phyloP scores from a whole-genome alignment of 2,113 vertebrate species.

The Dasypus novemcinctus region DNA sequence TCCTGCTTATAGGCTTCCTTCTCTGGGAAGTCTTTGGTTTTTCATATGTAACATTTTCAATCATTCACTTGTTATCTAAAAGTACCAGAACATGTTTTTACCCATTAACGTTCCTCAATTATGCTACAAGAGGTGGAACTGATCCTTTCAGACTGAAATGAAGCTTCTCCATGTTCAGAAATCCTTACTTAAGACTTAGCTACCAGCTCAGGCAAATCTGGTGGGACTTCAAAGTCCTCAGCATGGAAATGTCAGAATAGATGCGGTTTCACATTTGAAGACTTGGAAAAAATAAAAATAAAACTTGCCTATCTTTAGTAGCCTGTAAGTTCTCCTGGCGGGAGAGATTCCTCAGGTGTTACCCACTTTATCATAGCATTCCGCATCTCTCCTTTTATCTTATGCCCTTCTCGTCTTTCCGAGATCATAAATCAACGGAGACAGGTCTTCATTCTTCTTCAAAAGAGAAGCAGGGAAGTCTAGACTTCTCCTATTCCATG shows the following conservation, averaged over 20 bases:
- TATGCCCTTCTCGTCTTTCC: conserved; percentile 69
- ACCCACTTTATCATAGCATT: conserved; percentile 66
- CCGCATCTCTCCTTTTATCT: conserved; percentile 63
- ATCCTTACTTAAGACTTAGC: conserved; percentile 40
- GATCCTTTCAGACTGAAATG: background rate
- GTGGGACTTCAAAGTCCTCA: conserved; percentile 51
- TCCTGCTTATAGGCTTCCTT: background rate
- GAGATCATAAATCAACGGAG: conserved; percentile 64
- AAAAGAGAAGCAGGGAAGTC: conserved; percentile 3
- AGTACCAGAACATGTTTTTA: conserved; percentile 9
- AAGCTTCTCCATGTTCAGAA: conserved; percentile 39
- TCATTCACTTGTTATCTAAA: conserved; percentile 12
- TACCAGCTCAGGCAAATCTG: conserved; percentile 33
- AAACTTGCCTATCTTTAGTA: conserved; percentile 53
- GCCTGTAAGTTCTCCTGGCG: conserved; percentile 53
- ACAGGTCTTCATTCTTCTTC: conserved; percentile 53
- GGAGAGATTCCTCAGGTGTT: conserved; percentile 19
- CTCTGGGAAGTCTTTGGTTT: background rate
- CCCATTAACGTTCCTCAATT: background rate
- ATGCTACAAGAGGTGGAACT: background rate
- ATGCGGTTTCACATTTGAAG: conserved; percentile 53
- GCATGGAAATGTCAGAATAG: conserved; percentile 51
- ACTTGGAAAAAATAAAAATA: background rate
- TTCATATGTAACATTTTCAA: background rate
- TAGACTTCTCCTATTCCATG: conserved; percentile 43